Base-by-base conservation (phyloP, 2,113 vertebrate genomes). In the Aegotheles bennettii region DNA sequence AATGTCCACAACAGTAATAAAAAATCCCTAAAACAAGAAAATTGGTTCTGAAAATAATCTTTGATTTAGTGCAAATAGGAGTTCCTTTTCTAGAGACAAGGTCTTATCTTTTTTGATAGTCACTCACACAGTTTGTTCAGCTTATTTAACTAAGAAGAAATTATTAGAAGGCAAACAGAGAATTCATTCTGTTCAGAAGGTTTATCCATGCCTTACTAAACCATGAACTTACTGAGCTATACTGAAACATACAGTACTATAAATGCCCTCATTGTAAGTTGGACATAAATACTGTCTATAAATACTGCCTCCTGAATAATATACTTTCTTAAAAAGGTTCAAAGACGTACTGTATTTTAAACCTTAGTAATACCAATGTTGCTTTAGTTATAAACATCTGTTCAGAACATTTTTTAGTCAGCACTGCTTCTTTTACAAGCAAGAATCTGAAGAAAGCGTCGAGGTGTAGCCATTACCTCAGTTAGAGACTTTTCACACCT, bases 351-450 rank as follows among this genome's bases (percentile, higher is more conserved):
- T 77, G 29, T 93, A 71, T 70, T 94, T 94, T 96, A 90, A 95
- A 86, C 48, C 83, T 70, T 54, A 89, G 83, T 91, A 94, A 81
- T 63, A 70, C 42, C n/a, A 64, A 69, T 88, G 65, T 77, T 0
- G 0, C 64, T 90, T 65, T 61, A 89, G 67, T 64, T 97, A 67
- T 6, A 78, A 93, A 97, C 96, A 97, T 97, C 95, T 98, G 97
- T 96, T 96, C 94, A 71, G 85, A 97, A 95, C 79, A 87, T 91
- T 96, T 95, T 97, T 93, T 93, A 94, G 87, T 87, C 90, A 97
- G 76, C 51, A 60, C 87, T 90, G 36, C 64, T 92, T 67, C 47
- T 97, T 97, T 97, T 95, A 96, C 84, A 96, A 97, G 89, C 35
- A 96, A 91, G 94, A 93, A 78, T 85, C 54, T 90, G 90, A 96